Evolutionary conservation across 2,888 invertebrate genomes (phyloP), one percentile per base, ranked within the genome.

Genomic region (Tachina fera): DNA sequence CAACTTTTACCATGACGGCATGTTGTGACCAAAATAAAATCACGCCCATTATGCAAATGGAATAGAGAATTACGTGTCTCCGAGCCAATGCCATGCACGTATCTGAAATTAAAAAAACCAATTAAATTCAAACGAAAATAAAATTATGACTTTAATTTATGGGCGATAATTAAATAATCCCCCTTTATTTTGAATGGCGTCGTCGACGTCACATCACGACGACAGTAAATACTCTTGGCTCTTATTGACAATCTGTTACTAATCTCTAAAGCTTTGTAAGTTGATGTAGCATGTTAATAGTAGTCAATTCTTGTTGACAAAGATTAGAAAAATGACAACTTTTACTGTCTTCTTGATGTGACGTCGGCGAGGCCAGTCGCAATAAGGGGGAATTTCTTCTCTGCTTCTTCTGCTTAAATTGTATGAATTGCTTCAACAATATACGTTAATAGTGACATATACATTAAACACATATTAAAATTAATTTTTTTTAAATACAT

Each of bases 1-100:
- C 99, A 99, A 90, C 97, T 98, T 93, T 98, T 98, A 13, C 99
- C 99, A 94, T 99, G 99, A 88, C 97, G 95, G 93, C 99, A 99
- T 74, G 99, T 99, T 51, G 99, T 99, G 63, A 99, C 97, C 92
- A 99, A 95, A 88, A 99, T 96, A 89, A 98, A 95, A 94, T 98
- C 98, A 91, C 96, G 95, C 79, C 96, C 97, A 94, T 99, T 99
- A 93, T 99, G 99, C 89, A 99, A 95, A 94, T 99, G 99, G 94
- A 98, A 98, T 87, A 99, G 94, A 53, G 98, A 97, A 93, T 99
- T 99, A 89, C 99, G 95, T 41, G 99, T 99, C 93, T 99, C 98
- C 76, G 98, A 98, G 16, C 99, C 99, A 90, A 99, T 99, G 39
- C 99, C 99, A 93, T 98, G 98, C 75, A 99, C 97, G 94, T 99